A percentile compares a stretch with the other conserved stretches of the same genome.
phyloP scores from a whole-genome alignment of 2,888 invertebrate genomes.

The Trachelus stipa region DNA sequence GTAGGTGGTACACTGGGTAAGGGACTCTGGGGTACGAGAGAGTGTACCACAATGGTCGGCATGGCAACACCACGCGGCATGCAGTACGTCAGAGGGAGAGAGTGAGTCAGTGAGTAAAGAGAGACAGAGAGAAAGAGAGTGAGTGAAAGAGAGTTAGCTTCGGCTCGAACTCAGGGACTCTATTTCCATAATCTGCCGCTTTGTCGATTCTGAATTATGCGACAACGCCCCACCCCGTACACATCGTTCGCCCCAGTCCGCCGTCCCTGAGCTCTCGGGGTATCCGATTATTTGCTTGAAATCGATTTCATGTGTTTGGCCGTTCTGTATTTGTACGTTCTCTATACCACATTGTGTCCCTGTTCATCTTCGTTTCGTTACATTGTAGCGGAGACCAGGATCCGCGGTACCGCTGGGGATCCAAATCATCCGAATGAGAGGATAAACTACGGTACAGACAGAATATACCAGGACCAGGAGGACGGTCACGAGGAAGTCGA shows the following conservation, averaged over 20 bases:
- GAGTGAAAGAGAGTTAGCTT: slow-evolving; percentile 39
- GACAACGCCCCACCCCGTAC: slow-evolving; percentile 46
- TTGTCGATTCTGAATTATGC: slow-evolving; percentile 67
- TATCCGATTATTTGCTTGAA: slow-evolving; percentile 66
- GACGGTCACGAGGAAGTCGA: too few relatives aligned
- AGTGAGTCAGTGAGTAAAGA: slow-evolving; percentile 14
- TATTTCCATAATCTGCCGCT: slow-evolving; percentile 67
- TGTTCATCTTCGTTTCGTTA: slow-evolving; percentile 43
- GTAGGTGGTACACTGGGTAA: slow-evolving; percentile 16
- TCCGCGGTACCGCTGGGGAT: too few relatives aligned
- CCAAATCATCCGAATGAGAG: too few relatives aligned
- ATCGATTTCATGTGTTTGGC: slow-evolving; percentile 64
- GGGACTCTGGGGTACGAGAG: slow-evolving; percentile 32
- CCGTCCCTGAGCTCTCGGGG: slow-evolving; percentile 37
- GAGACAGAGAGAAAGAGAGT: slow-evolving; percentile 22
- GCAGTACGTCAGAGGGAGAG: slow-evolving; percentile 19
- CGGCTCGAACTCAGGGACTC: slow-evolving; percentile 61
- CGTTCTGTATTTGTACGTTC: slow-evolving; percentile 48
- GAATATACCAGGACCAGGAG: too few relatives aligned
- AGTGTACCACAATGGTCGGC: slow-evolving; percentile 58
- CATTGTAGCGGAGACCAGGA: slow-evolving; percentile 17
- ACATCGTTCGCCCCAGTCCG: slow-evolving; percentile 14
- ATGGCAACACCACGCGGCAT: slow-evolving; percentile 58
- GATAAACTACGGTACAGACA: too few relatives aligned
- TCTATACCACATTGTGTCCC: not conserved